These are phyloP conservation scores for Wasmannia auropunctata DNA, from an alignment of 1,140 invertebrate genomes.

Conservation along the genomic window DNA sequence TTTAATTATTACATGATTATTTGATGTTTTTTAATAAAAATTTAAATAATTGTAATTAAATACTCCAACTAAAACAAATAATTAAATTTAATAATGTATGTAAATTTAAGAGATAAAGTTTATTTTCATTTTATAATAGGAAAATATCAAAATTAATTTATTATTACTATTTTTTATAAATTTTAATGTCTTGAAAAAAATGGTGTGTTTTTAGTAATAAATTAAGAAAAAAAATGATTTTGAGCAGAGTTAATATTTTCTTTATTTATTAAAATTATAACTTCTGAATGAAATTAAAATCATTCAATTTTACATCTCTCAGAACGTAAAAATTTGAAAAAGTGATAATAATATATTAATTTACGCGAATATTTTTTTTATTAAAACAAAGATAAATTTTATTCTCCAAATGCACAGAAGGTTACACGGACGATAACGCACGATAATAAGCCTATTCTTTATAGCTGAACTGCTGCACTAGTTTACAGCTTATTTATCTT, in stretches of 20 bases:
- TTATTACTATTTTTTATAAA: neutral
- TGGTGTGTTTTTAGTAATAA: neutral
- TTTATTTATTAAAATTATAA: conserved; percentile 2
- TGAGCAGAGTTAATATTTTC: neutral
- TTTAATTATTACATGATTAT: neutral
- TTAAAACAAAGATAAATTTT: neutral
- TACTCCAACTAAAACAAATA: conserved; percentile 3
- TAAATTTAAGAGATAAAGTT: neutral
- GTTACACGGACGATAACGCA: neutral
- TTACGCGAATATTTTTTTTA: neutral
- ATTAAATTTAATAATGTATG: neutral
- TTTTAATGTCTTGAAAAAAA: neutral
- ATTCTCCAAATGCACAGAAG: neutral
- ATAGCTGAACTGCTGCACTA: too few relatives aligned
- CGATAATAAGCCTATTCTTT: neutral
- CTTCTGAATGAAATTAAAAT: neutral
- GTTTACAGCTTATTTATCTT: too few relatives aligned
- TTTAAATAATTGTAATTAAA: neutral
- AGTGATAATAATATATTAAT: neutral
- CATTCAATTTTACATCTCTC: neutral
- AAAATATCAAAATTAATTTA: neutral
- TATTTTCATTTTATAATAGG: neutral
- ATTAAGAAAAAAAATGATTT: neutral
- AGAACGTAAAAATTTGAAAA: neutral
- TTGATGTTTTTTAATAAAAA: conserved; percentile 4